Percentiles rank a stretch among this genome's conserved stretches.
These are phyloP conservation scores for Ctenosaura bakeri DNA, from an alignment of 2,797 vertebrate genomes.

Conservation along the genomic window DNA sequence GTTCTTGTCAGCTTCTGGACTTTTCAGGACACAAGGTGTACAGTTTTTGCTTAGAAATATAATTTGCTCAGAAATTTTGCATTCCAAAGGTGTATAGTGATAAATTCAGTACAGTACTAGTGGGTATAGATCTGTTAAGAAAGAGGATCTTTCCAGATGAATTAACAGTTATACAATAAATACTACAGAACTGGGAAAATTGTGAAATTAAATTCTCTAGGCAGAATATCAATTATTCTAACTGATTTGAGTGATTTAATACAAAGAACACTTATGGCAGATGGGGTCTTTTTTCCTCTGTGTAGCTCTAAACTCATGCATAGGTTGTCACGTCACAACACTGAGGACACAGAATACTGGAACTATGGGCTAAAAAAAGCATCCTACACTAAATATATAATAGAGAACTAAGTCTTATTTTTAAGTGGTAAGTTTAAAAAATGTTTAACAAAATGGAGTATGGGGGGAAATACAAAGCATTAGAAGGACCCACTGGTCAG, in stretches of 20 bases:
- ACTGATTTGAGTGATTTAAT: constrained; percentile 21
- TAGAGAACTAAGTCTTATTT: neutral
- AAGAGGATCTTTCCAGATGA: neutral
- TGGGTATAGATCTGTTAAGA: neutral
- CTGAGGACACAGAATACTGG: neutral
- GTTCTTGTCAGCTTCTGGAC: neutral
- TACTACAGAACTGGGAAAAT: constrained; percentile 5
- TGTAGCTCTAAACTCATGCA: constrained; percentile 37
- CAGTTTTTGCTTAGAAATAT: neutral
- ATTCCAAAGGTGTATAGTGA: neutral
- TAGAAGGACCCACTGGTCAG: constrained; percentile 19
- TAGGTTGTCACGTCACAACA: constrained; percentile 27
- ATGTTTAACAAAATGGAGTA: constrained; percentile 2
- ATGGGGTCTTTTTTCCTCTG: constrained; percentile 66
- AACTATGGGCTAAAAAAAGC: constrained; percentile 44
- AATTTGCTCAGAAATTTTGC: neutral
- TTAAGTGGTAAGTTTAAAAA: constrained; percentile 4
- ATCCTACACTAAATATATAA: constrained; percentile 39
- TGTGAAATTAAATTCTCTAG: neutral
- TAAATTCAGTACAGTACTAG: constrained; percentile 25
- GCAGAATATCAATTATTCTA: constrained; percentile 1
- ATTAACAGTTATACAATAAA: neutral
- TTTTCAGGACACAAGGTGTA: neutral
- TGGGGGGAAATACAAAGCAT: constrained; percentile 32
- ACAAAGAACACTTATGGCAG: constrained; percentile 51